Base-by-base conservation (phyloP, 1,140 invertebrate species). In the Zaprionus lachaisei region DNA sequence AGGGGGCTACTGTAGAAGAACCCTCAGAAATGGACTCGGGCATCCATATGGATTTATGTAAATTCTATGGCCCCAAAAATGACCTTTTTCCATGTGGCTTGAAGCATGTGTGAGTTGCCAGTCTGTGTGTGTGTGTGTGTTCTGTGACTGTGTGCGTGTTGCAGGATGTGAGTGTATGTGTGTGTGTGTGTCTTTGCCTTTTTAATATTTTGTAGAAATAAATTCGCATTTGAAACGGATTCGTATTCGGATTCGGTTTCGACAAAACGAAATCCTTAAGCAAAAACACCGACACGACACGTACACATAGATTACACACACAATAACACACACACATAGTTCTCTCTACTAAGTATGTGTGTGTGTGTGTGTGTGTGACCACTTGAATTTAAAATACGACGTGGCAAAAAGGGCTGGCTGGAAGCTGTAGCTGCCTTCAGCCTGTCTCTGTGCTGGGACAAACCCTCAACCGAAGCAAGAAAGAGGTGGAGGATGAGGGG, bases 11-110 rank as follows among this genome's bases (percentile, higher is more conserved):
- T 47, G 41, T 47, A 47, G 51, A 55, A 24, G 22, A n/a, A 41
- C 65, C 66, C 74, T 56, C 41, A 57, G 62, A 72, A 57, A 62
- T 72, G 74, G 74, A 72, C 70, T 61, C 60, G 66, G 66, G 72
- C 87, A 91, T 91, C 80, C 90, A 92, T 92, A 92, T 92, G 90
- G 90, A 92, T 92, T 92, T 92, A 92, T 92, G 90, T 92, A 92
- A 92, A 92, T 92, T 90, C 86, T 82, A 90, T 90, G 86, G 86
- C 71, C 86, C 85, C 82, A 85, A 84, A 90, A 90, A 91, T 90
- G 85, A 90, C 85, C 85, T 90, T 90, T 90, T 90, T 85, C 81
- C 73, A 78, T 66, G 65, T 64, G 73, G 78, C 70, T 47, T 81
- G 73, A 47, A 66, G 49, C 28, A 65, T 26, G 20, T 68, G 60